A percentile compares a stretch with the other conserved stretches of the same genome.
Evolutionary conservation across 2,888 invertebrate species (phyloP).

Genomic region (Seira sanloemensis): DNA sequence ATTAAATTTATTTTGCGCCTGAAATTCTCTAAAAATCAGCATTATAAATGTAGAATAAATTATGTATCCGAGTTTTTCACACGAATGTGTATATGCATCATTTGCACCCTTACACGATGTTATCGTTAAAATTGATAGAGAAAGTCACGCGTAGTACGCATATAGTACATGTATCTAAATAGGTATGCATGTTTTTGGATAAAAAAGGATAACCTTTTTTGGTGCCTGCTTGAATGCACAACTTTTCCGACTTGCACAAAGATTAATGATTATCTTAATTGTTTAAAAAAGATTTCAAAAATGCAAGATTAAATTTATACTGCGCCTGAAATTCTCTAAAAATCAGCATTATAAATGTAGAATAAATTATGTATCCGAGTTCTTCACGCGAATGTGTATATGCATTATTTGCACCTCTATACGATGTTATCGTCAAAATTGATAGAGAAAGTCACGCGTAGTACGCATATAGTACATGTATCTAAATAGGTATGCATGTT

Average conservation of each 20-base stretch:
- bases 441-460: neutral
- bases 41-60: neutral
- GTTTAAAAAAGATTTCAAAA: too few species aligned
- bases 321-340: neutral
- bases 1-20: neutral
- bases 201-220: too few species aligned
- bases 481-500: neutral
- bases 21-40: neutral
- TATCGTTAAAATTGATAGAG: neutral
- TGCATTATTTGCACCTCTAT: neutral
- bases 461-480: neutral
- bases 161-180: neutral
- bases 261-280: too few species aligned
- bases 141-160: neutral
- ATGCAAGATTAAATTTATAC: too few species aligned
- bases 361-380: neutral
- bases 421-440: neutral
- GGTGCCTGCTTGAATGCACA: too few species aligned
- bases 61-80: neutral
- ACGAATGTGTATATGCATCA: neutral
- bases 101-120: neutral
- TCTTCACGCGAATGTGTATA: neutral
- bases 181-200: neutral
- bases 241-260: too few species aligned
- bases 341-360: neutral